Evolutionary conservation across 2,888 invertebrate genomes (phyloP).

Genomic region (Brenthis daphne): DNA sequence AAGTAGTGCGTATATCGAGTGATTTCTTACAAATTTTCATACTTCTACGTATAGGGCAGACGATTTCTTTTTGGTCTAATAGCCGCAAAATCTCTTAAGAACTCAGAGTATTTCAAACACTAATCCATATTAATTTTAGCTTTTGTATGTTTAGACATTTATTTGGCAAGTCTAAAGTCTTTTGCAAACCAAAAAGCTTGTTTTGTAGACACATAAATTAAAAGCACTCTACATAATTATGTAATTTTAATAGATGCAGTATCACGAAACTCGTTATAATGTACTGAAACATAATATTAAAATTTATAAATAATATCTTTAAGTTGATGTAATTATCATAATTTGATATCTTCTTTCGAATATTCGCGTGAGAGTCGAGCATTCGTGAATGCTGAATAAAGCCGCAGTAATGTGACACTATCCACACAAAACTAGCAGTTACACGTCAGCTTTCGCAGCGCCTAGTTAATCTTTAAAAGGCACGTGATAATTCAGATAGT

Average conservation of each 20-base stretch:
- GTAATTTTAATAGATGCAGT: not conserved
- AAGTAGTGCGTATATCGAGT: slow-evolving; percentile 8
- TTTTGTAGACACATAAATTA: not conserved
- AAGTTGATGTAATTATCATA: not conserved
- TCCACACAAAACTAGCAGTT: slow-evolving; percentile 22
- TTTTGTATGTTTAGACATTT: not conserved
- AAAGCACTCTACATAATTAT: not conserved
- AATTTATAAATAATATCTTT: not conserved
- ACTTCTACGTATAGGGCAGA: not conserved
- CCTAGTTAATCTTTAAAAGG: slow-evolving; percentile 40
- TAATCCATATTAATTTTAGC: not conserved
- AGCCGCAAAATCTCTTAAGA: no score
- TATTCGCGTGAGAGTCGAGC: not conserved
- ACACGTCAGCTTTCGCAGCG: slow-evolving; percentile 31
- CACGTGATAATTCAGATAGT: slow-evolving; percentile 41
- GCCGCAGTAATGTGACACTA: slow-evolving; percentile 8
- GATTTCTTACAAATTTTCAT: slow-evolving; percentile 4
- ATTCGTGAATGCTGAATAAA: slow-evolving; percentile 4
- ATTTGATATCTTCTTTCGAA: not conserved
- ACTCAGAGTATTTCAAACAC: not conserved
- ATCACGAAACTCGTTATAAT: not conserved
- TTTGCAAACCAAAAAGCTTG: not conserved
- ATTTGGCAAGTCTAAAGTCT: not conserved
- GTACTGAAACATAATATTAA: not conserved
- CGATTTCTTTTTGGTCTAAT: no score